These are phyloP conservation scores for Pyrocoelia pectoralis DNA, from an alignment of 2,888 invertebrate genomes.

Conservation along the genomic window DNA sequence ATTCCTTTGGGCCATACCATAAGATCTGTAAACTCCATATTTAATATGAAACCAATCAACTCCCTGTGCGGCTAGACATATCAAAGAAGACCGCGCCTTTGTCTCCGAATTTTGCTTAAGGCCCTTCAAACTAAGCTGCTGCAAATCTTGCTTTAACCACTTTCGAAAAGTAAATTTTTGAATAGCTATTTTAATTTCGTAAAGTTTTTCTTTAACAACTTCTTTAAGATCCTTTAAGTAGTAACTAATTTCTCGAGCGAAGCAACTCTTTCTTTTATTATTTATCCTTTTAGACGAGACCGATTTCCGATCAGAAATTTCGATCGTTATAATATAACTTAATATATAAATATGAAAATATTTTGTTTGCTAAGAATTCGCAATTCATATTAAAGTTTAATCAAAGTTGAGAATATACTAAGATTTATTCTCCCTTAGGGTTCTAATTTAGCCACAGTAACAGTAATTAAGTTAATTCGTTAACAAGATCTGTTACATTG, in stretches of 20 bases:
- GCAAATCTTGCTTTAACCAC: conserved; percentile 25
- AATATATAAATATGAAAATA: not conserved
- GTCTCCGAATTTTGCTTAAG: conserved; percentile 28
- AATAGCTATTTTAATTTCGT: conserved; percentile 26
- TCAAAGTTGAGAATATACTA: conserved; percentile 28
- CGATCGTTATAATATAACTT: not conserved
- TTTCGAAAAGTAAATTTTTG: conserved; percentile 23
- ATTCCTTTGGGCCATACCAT: conserved; percentile 22
- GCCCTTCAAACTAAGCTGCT: conserved; percentile 26
- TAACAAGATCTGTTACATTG: conserved; percentile 47
- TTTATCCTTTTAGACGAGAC: conserved; percentile 9
- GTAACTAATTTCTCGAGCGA: conserved; percentile 17
- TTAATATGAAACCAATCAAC: conserved; percentile 48
- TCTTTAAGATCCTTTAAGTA: conserved; percentile 3
- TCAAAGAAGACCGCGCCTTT: conserved; percentile 39
- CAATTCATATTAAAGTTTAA: conserved; percentile 25
- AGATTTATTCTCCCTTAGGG: conserved; percentile 36
- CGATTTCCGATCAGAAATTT: not conserved
- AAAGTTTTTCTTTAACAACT: conserved; percentile 12
- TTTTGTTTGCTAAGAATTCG: conserved; percentile 6
- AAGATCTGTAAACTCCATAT: conserved; percentile 40
- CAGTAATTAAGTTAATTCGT: conserved; percentile 47
- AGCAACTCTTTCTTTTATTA: not conserved
- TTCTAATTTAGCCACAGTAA: conserved; percentile 45
- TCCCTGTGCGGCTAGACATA: conserved; percentile 41